phyloP scores from a whole-genome alignment of 2,888 invertebrate genomes.

The Mythimna albipuncta region DNA sequence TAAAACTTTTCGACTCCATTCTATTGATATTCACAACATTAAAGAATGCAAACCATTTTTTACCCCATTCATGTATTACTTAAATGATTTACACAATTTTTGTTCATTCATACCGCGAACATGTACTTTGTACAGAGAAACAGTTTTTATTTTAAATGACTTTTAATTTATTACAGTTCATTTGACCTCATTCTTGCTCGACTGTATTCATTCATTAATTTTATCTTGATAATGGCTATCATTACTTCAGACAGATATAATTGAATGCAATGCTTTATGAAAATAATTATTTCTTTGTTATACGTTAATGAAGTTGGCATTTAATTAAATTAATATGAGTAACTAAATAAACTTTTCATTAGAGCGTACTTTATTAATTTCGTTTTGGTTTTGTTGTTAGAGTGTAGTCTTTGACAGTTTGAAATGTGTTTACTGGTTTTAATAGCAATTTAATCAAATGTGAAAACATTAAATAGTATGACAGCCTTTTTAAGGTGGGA shows the following conservation, averaged over 20 bases:
- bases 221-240: conserved; percentile 40
- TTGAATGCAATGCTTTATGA: conserved; percentile 39
- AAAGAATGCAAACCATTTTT: conserved; percentile 37
- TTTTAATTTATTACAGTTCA: conserved; percentile 37
- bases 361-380: background rate
- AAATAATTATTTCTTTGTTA: conserved; percentile 40
- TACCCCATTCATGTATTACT: conserved; percentile 48
- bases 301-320: conserved; percentile 12
- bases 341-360: conserved; percentile 14
- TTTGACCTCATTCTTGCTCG: conserved; percentile 43
- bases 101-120: conserved; percentile 55
- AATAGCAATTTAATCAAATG: too few relatives aligned
- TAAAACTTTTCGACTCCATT: conserved; percentile 27
- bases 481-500: too few relatives aligned
- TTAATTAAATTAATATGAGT: conserved; percentile 28
- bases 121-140: conserved; percentile 21
- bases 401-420: background rate
- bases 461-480: too few relatives aligned
- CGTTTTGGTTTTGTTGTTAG: background rate
- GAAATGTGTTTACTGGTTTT: background rate
- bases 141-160: conserved; percentile 30
- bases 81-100: conserved; percentile 53
- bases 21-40: conserved; percentile 28
- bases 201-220: conserved; percentile 38
- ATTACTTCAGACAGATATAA: conserved; percentile 43